phyloP scores from a whole-genome alignment of 1,140 invertebrate genomes.

The Medauroidea extradentata region DNA sequence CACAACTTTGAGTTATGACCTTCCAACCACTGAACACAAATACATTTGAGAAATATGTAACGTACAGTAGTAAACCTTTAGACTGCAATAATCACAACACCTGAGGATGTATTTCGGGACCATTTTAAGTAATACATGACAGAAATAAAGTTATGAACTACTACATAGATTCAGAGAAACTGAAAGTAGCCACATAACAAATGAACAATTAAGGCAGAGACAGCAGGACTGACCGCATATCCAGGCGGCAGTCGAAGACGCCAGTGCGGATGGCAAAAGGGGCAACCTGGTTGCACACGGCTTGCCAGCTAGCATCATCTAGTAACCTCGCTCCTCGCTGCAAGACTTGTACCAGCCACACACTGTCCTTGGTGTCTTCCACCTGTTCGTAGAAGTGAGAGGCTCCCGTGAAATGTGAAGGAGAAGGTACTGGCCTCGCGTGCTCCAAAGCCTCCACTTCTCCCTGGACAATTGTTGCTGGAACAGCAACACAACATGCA shows the following conservation, averaged over 20 bases:
- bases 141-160: no score
- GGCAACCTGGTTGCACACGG: constrained; percentile 40
- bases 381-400: constrained; percentile 50
- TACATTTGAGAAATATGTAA: no score
- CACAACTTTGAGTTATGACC: no score
- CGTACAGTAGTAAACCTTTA: no score
- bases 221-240: constrained; percentile 37
- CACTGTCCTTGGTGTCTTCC: constrained; percentile 53
- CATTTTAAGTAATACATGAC: no score
- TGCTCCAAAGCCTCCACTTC: constrained; percentile 27
- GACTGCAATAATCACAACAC: no score
- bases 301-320: constrained; percentile 41
- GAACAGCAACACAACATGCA: no score
- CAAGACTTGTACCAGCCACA: constrained; percentile 50
- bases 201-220: no score
- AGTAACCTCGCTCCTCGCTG: constrained; percentile 26
- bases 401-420: constrained; percentile 47
- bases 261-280: constrained; percentile 49
- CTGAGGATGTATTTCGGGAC: no score
- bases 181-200: no score
- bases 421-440: constrained; percentile 16
- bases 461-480: constrained; percentile 25
- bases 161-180: no score
- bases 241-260: constrained; percentile 46
- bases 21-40: no score